phyloP scores from a whole-genome alignment of 2,797 vertebrate genomes.

The Microctenopoma steveboyesi region DNA sequence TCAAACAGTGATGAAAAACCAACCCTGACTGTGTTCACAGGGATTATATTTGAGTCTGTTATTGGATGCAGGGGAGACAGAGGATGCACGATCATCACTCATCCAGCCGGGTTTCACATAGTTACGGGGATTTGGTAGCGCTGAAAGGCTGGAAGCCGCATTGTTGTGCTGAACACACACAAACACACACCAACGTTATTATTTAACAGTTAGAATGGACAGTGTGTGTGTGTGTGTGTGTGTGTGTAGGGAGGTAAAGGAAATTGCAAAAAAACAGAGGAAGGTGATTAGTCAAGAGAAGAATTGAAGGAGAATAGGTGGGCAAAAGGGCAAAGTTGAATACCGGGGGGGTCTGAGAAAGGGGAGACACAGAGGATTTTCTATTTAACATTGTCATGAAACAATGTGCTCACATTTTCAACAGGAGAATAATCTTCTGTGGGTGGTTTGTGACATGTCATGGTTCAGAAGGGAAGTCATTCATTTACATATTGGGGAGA shows the following conservation, averaged over 20 bases:
- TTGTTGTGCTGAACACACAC: slow-evolving; percentile 37
- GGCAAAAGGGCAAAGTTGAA: neutral
- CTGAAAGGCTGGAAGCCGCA: slow-evolving; percentile 38
- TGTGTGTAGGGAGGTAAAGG: slow-evolving; percentile 28
- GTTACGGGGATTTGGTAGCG: slow-evolving; percentile 48
- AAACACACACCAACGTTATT: slow-evolving; percentile 8
- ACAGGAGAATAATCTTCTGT: slow-evolving; percentile 6
- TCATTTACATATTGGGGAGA: slow-evolving; percentile 2
- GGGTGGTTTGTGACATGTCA: slow-evolving; percentile 6
- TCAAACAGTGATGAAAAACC: slow-evolving; percentile 37
- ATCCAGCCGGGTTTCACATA: slow-evolving; percentile 41
- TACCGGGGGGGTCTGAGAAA: slow-evolving; percentile 3
- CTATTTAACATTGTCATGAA: slow-evolving; percentile 15
- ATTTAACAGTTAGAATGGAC: slow-evolving; percentile 22
- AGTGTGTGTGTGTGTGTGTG: neutral
- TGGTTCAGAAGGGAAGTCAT: slow-evolving; percentile 15
- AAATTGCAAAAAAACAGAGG: slow-evolving; percentile 43
- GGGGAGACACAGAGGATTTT: slow-evolving; percentile 1
- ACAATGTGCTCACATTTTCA: slow-evolving; percentile 38
- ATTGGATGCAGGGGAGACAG: slow-evolving; percentile 31
- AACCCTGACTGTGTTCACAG: slow-evolving; percentile 6
- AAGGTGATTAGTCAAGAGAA: slow-evolving; percentile 38
- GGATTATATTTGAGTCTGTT: slow-evolving; percentile 37
- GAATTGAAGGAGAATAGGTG: slow-evolving; percentile 20
- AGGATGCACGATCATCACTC: slow-evolving; percentile 49